Base-by-base conservation (phyloP, 2,797 vertebrate genomes). In the Rachycentron canadum region DNA sequence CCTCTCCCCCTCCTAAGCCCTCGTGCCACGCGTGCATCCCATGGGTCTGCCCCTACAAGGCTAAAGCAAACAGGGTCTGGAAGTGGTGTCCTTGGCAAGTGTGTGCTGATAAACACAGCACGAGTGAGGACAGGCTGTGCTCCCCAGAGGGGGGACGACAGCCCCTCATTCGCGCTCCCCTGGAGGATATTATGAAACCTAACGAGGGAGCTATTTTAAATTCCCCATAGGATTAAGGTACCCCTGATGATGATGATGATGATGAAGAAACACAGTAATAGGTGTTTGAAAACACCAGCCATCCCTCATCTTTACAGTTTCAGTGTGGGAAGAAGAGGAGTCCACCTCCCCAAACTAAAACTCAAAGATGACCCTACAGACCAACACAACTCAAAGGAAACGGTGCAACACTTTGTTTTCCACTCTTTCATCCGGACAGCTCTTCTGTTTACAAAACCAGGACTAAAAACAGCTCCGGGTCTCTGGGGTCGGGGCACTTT, bases 11-110 rank as follows among this genome's bases (percentile, higher is more conserved):
- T 80, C 43, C 61, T 68, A 1, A 71, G 49, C 26, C 74, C 53
- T 56, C 73, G 45, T 77, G 67, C 71, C 74, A 81, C 73, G 70
- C 13, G 1, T 80, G 52, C 52, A 74, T 87, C 68, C 69, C 69
- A 70, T 82, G 69, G 50, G 63, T 85, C 78, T 84, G 77, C 87
- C 94, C 92, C 89, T 93, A 93, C 89, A 93, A 89, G 92, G 92
- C 80, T 73, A 88, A 84, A 80, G 84, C 88, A 85, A 87, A 87
- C 86, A 86, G 82, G 75, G 78, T 77, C 80, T 90, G 78, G 52
- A 88, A 83, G 78, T 81, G 80, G 82, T 89, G 91, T 92, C 91
- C 92, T 93, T 93, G 93, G 91, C 85, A 86, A 65, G 73, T 64
- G 53, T 69, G 79, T 57, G 75, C 79, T 82, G 85, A 86, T 86